Conservation (phyloP, 2,113 vertebrate species). For the Xiphophorus couchianus region DNA sequence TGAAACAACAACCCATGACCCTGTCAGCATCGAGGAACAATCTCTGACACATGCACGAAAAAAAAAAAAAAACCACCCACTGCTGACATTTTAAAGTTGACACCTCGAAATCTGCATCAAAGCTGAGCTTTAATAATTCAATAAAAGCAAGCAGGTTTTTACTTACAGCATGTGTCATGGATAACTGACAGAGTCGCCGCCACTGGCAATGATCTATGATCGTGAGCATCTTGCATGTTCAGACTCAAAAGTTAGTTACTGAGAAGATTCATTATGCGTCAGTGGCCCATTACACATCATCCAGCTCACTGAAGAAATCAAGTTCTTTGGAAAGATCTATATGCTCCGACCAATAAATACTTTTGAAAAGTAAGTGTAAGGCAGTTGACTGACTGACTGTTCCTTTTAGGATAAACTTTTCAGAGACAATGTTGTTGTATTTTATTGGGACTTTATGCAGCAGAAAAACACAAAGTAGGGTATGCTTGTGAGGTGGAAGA, state of each 20-base stretch:
- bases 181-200: constrained; percentile 37
- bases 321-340: constrained; percentile 72
- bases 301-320: constrained; percentile 67
- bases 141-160: constrained; percentile 6
- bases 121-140: constrained; percentile 30
- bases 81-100: constrained; percentile 25
- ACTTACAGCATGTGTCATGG: constrained; percentile 27
- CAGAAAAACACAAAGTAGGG: not conserved
- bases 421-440: constrained; percentile 15
- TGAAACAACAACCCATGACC: constrained; percentile 45
- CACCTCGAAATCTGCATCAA: constrained; percentile 7
- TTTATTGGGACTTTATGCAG: not conserved
- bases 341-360: constrained; percentile 69
- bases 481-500: not conserved
- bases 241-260: constrained; percentile 55
- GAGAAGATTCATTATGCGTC: constrained; percentile 70
- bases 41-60: constrained; percentile 10
- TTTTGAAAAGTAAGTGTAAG: constrained; percentile 44
- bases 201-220: constrained; percentile 71
- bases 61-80: not conserved
- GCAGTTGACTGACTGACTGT: constrained; percentile 50
- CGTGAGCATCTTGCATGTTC: constrained; percentile 65
- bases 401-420: constrained; percentile 34
- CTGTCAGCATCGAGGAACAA: constrained; percentile 36
- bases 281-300: constrained; percentile 69